These are phyloP conservation scores for Ranitomeya imitator DNA, from an alignment of 2,113 vertebrate genomes.

Conservation along the genomic window DNA sequence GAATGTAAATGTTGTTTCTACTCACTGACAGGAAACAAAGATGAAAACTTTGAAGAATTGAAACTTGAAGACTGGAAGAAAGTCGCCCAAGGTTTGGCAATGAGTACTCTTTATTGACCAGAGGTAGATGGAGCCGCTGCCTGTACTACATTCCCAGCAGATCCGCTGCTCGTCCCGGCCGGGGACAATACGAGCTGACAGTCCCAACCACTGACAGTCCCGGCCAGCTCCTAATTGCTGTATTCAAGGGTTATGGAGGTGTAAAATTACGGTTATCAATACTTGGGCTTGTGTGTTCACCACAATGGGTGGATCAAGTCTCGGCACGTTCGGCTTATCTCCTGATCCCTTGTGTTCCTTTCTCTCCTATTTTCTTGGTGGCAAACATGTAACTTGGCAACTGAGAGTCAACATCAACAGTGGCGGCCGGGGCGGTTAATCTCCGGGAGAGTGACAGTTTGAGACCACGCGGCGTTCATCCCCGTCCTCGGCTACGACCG, in stretches of 20 bases:
- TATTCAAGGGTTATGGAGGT: slow-evolving; percentile 64
- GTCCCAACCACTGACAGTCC: background rate
- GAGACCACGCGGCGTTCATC: slow-evolving; percentile 46
- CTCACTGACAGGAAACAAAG: background rate
- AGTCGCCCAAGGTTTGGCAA: too few species aligned
- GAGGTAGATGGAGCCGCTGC: too few species aligned
- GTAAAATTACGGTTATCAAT: slow-evolving; percentile 76
- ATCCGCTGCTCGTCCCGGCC: background rate
- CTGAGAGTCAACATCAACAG: slow-evolving; percentile 83
- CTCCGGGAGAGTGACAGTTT: slow-evolving; percentile 72
- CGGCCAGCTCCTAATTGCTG: slow-evolving; percentile 64
- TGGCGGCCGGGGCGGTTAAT: slow-evolving; percentile 81
- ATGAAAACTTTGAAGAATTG: background rate
- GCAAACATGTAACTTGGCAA: slow-evolving; percentile 81
- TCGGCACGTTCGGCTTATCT: slow-evolving; percentile 78
- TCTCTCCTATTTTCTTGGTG: slow-evolving; percentile 76
- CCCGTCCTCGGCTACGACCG: slow-evolving; percentile 65
- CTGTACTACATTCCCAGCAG: background rate
- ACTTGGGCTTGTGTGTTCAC: slow-evolving; percentile 71
- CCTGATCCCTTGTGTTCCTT: slow-evolving; percentile 80
- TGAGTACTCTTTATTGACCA: too few species aligned
- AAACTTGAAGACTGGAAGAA: background rate
- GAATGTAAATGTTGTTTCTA: background rate
- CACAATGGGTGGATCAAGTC: slow-evolving; percentile 77
- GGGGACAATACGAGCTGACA: background rate